These are phyloP conservation scores for Aphelenchoides fujianensis DNA, from an alignment of 1,140 invertebrate species.

Conservation along the genomic window DNA sequence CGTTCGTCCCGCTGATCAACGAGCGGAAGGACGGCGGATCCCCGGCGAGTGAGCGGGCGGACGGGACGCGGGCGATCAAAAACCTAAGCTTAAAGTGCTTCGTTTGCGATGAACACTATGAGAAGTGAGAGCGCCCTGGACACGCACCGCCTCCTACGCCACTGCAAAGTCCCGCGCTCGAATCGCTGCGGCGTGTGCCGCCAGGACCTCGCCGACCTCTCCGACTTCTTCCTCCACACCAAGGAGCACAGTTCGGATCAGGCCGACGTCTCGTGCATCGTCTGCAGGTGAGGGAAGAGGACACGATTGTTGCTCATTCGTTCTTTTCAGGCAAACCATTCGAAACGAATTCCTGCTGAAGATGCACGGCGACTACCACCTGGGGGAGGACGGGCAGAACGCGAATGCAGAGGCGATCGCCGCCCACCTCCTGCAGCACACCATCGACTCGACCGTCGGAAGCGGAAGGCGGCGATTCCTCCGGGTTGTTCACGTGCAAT, in stretches of 20 bases:
- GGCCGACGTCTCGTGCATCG: slow-evolving; percentile 32
- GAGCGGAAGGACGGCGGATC: background rate
- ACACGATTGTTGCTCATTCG: background rate
- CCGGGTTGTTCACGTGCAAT: slow-evolving; percentile 17
- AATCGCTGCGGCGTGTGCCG: slow-evolving; percentile 46
- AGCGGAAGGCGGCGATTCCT: background rate
- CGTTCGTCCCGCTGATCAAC: slow-evolving; percentile 9
- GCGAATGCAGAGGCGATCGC: slow-evolving; percentile 16
- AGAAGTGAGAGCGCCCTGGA: slow-evolving; percentile 41
- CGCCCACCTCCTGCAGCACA: slow-evolving; percentile 22
- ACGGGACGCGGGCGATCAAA: background rate
- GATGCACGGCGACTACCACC: slow-evolving; percentile 44
- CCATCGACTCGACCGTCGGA: background rate
- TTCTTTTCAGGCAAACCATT: slow-evolving; percentile 35
- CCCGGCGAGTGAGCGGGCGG: background rate
- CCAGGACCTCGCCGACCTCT: slow-evolving; percentile 3
- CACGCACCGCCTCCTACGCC: slow-evolving; percentile 38
- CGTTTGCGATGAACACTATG: slow-evolving; percentile 42
- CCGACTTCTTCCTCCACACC: slow-evolving; percentile 36
- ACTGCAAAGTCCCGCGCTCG: slow-evolving; percentile 45
- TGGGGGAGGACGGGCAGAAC: slow-evolving; percentile 12
- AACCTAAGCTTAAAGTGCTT: slow-evolving; percentile 45
- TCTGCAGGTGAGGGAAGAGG: slow-evolving; percentile 32
- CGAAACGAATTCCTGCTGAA: slow-evolving; percentile 34
- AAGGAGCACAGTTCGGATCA: slow-evolving; percentile 28